Percentiles rank a stretch among this genome's conserved stretches.
phyloP scores from a whole-genome alignment of 1,140 invertebrate species.

The Akabosia matsudoensis region DNA sequence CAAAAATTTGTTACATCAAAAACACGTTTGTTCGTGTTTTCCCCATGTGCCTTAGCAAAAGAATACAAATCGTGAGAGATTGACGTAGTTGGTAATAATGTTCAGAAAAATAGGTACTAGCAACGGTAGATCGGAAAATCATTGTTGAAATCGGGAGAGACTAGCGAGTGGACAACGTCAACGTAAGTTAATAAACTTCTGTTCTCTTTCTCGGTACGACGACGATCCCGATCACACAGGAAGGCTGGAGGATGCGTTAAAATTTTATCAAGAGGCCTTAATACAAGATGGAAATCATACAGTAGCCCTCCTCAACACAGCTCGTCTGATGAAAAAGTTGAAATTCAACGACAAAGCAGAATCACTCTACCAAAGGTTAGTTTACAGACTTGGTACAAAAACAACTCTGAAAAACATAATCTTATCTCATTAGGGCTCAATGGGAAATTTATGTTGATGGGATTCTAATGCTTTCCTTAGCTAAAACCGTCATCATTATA shows the following conservation, averaged over 20 bases:
- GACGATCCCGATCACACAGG: constrained; percentile 46
- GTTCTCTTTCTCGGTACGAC: constrained; percentile 11
- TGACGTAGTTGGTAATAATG: too few species aligned
- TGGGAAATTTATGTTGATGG: constrained; percentile 37
- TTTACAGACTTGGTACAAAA: too few species aligned
- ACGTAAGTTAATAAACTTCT: constrained; percentile 12
- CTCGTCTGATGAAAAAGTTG: constrained; percentile 48
- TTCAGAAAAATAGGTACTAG: too few species aligned
- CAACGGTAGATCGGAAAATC: too few species aligned
- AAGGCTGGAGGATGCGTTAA: constrained; percentile 49
- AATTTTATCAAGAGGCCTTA: constrained; percentile 50
- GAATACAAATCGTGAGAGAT: too few species aligned
- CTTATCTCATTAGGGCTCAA: constrained; percentile 4
- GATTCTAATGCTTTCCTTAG: constrained; percentile 24
- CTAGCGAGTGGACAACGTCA: neutral
- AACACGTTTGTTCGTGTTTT: too few species aligned
- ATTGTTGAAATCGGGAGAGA: constrained; percentile 2
- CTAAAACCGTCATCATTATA: too few species aligned
- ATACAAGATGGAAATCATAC: constrained; percentile 49
- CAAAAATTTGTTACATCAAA: too few species aligned
- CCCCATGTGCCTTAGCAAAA: too few species aligned
- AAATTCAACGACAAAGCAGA: constrained; percentile 49
- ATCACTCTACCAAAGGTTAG: constrained; percentile 50
- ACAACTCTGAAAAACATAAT: neutral
- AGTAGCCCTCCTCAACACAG: constrained; percentile 50